Base-by-base conservation (phyloP, 2,113 vertebrate species). In the Lepisosteus osseus region DNA sequence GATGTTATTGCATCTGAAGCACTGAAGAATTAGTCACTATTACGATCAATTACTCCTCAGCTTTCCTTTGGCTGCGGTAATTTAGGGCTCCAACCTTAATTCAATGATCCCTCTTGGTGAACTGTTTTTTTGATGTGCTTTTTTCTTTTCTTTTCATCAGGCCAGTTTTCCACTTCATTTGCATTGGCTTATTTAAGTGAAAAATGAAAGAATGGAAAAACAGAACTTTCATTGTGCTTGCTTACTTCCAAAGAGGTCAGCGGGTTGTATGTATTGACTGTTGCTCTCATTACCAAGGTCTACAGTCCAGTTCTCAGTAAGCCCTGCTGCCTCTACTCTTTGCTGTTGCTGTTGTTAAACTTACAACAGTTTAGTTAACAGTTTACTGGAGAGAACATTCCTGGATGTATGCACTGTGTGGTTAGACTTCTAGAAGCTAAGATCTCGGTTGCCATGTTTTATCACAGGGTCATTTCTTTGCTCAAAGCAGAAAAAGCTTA, bases 21-120 rank as follows among this genome's bases (percentile, higher is more conserved):
- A 67, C 63, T 68, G 56, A 61, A 56, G 51, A 65, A 74, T 71
- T 77, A 76, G 47, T 74, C 67, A 74, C 66, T 11, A 7, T 64
- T 77, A 76, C 61, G 13, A 44, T 70, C 68, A 71, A n/a, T 17
- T 66, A 6, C 56, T 65, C 55, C 51, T 75, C 54, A 51, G 73
- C 17, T 74, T 9, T 71, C 45, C 69, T 69, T 75, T 42, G 3
- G 17, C 51, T 17, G 29, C n/a, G 29, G n/a, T 17, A 63, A 63
- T 65, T 44, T 45, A 4, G 9, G 41, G 44, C 64, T 65, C n/a
- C 14, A n/a, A 13, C 14, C 57, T 4, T 59, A 59, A 59, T 59
- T 59, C 57, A 13, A 59, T 59, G 57, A 59, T 6, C 47, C 29
- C 29, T 63, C 8, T 29, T 63, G 61, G n/a, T 29, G n/a, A 63